Evolutionary conservation across 2,888 invertebrate genomes (phyloP).

Genomic region (Steromphala cineraria): DNA sequence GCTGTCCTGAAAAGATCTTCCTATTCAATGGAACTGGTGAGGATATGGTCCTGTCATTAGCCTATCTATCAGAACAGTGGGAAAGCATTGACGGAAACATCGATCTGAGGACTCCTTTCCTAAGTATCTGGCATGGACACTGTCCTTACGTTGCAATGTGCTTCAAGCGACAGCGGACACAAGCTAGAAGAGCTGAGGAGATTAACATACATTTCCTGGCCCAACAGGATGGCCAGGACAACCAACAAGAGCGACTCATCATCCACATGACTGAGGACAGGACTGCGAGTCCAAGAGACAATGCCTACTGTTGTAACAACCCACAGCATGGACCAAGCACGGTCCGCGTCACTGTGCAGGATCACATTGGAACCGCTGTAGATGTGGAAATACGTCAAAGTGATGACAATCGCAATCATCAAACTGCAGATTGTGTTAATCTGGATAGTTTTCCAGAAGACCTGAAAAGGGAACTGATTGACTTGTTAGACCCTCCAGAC

Average conservation of each 20-base stretch:
- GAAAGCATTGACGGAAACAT: slow-evolving; percentile 38
- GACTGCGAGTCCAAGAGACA: not conserved
- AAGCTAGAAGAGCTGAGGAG: slow-evolving; percentile 32
- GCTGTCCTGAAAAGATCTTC: slow-evolving; percentile 57
- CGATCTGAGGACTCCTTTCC: slow-evolving; percentile 41
- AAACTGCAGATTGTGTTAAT: not conserved
- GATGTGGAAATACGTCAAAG: not conserved
- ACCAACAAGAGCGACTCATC: slow-evolving; percentile 47
- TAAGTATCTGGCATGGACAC: slow-evolving; percentile 57
- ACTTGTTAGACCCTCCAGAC: slow-evolving; percentile 43
- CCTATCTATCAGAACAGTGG: slow-evolving; percentile 54
- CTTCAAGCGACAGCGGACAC: slow-evolving; percentile 35
- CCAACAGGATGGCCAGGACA: slow-evolving; percentile 43
- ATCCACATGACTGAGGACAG: slow-evolving; percentile 44
- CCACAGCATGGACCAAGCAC: not conserved
- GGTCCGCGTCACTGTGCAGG: not conserved
- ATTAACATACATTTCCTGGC: slow-evolving; percentile 49
- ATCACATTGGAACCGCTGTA: not conserved
- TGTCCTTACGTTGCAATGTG: slow-evolving; percentile 54
- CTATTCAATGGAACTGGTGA: slow-evolving; percentile 45
- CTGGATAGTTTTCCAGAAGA: slow-evolving; percentile 17
- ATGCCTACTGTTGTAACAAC: not conserved
- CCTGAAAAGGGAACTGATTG: slow-evolving; percentile 31
- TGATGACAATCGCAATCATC: not conserved
- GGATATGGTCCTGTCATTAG: slow-evolving; percentile 31